Conservation (phyloP, 2,113 vertebrate species). For the Pyxicephalus adspersus region DNA sequence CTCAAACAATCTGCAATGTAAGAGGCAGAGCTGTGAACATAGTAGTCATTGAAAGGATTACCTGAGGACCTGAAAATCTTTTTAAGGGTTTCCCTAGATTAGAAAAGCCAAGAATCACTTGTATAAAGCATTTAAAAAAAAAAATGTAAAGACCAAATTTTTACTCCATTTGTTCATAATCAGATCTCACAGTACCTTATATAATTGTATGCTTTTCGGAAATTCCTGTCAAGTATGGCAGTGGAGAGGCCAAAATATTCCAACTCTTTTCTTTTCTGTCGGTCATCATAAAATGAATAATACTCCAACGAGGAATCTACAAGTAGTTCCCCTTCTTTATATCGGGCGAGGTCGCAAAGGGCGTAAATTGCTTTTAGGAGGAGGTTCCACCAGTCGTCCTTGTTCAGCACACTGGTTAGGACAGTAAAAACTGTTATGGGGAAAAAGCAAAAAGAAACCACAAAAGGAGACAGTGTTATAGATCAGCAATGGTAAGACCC, state of each 20-base stretch:
- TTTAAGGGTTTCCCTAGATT: no score
- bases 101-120: no score
- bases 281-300: slow-evolving; percentile 94
- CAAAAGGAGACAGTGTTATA: no score
- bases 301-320: slow-evolving; percentile 95
- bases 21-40: no score
- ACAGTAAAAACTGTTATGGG: slow-evolving; percentile 76
- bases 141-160: no score
- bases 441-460: not conserved
- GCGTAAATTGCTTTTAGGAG: slow-evolving; percentile 84
- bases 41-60: no score
- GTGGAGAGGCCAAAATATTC: slow-evolving; percentile 95
- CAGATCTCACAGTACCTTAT: slow-evolving; percentile 79
- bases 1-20: no score
- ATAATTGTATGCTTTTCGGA: slow-evolving; percentile 93
- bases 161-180: no score
- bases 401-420: slow-evolving; percentile 87
- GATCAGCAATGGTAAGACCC: no score
- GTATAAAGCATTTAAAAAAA: no score
- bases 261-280: slow-evolving; percentile 89
- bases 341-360: slow-evolving; percentile 84
- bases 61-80: no score
- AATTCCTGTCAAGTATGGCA: slow-evolving; percentile 90
- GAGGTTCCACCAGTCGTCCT: slow-evolving; percentile 97
- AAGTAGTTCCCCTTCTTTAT: slow-evolving; percentile 88